A percentile compares a stretch with the other conserved stretches of the same genome.
Evolutionary conservation across 1,140 invertebrate genomes (phyloP).

Genomic region (Gryllus bimaculatus): DNA sequence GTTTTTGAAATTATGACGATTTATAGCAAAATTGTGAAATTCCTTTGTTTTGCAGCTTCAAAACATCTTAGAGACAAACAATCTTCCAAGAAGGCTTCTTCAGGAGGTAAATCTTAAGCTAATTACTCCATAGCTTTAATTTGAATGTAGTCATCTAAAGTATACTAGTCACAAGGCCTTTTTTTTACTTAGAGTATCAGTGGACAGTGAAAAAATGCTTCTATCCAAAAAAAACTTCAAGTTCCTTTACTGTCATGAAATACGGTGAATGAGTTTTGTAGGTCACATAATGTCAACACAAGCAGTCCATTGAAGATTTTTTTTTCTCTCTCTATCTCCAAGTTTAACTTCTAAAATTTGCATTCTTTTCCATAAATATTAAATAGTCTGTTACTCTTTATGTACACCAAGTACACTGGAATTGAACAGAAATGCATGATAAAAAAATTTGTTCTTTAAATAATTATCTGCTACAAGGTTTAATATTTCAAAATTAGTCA

Average conservation of each 20-base stretch:
- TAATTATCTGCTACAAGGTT: background rate
- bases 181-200: too few species aligned
- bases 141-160: background rate
- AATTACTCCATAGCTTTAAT: background rate
- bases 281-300: too few species aligned
- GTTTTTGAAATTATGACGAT: background rate
- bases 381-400: background rate
- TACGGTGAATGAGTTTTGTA: background rate
- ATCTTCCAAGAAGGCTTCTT: constrained; percentile 14
- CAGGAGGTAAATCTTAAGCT: constrained; percentile 17
- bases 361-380: background rate
- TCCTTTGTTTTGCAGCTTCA: constrained; percentile 11
- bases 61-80: constrained; percentile 16
- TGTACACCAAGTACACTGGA: background rate
- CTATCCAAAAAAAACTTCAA: background rate
- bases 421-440: background rate
- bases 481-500: background rate
- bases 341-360: background rate
- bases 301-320: too few species aligned
- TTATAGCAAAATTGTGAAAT: background rate
- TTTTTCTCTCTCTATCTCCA: too few species aligned
- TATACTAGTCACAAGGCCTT: background rate
- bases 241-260: background rate
- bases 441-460: background rate
- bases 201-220: background rate